Conservation (phyloP, 2,113 vertebrate species). For the Anhinga rufa region DNA sequence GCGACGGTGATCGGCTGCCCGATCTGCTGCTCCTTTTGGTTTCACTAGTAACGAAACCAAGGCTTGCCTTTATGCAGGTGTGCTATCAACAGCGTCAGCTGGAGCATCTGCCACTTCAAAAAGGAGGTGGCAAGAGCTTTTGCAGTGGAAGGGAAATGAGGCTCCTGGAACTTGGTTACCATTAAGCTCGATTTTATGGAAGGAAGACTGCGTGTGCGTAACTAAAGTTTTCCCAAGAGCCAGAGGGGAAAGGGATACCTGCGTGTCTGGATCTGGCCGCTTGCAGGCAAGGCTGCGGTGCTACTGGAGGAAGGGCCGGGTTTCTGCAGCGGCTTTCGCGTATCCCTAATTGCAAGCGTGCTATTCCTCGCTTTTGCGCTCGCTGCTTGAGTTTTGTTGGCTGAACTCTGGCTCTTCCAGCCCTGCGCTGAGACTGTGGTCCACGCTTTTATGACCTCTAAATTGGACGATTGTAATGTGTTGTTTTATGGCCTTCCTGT, state of each 20-base stretch:
- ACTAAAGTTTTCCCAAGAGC: neutral
- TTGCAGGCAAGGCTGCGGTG: neutral
- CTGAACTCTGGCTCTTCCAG: neutral
- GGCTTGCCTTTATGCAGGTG: neutral
- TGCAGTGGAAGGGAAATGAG: neutral
- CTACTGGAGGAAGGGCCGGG: neutral
- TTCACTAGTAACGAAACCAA: rapidly evolving
- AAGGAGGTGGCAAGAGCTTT: neutral
- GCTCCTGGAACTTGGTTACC: neutral
- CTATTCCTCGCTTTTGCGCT: rapidly evolving
- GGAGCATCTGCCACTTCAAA: neutral
- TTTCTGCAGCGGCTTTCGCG: neutral
- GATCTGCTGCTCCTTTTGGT: neutral
- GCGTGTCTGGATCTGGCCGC: neutral
- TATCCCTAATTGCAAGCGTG: rapidly evolving
- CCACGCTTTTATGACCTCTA: neutral
- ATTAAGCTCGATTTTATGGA: neutral
- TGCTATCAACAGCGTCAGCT: rapidly evolving
- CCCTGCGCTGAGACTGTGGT: neutral
- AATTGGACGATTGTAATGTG: neutral
- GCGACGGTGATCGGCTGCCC: neutral
- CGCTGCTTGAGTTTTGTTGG: rapidly evolving
- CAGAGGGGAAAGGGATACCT: neutral
- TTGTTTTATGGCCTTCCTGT: neutral
- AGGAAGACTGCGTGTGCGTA: neutral